Evolutionary conservation across 2,888 invertebrate species (phyloP).

Genomic region (Euzophera pinguis): DNA sequence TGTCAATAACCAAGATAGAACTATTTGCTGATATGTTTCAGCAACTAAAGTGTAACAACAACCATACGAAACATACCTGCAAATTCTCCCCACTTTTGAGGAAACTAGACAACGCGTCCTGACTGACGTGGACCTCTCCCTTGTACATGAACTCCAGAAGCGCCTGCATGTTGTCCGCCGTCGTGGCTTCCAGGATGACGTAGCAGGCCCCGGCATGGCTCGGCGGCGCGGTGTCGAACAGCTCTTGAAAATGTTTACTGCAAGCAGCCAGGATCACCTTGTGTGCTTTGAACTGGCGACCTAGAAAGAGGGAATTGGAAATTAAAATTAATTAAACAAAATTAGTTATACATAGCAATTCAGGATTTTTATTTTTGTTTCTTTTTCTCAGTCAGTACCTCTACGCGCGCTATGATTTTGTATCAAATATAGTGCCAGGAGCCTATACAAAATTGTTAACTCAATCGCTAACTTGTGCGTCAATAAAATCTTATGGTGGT

Average conservation of each 20-base stretch:
- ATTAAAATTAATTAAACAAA: not conserved
- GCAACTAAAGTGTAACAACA: no score
- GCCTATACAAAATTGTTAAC: no score
- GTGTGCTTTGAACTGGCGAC: slow-evolving; percentile 94
- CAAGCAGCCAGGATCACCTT: slow-evolving; percentile 95
- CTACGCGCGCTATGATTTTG: no score
- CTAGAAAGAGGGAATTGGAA: slow-evolving; percentile 63
- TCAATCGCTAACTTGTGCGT: no score
- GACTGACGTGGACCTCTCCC: slow-evolving; percentile 95
- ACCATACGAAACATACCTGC: slow-evolving; percentile 78
- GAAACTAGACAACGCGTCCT: slow-evolving; percentile 94
- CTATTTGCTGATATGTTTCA: no score
- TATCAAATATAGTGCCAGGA: no score
- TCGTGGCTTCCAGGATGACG: slow-evolving; percentile 93
- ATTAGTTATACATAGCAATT: no score
- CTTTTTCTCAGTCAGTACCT: no score
- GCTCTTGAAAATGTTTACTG: slow-evolving; percentile 95
- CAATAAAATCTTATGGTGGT: no score
- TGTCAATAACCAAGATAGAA: no score
- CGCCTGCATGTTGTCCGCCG: slow-evolving; percentile 94
- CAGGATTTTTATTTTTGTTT: no score
- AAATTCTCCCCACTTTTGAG: slow-evolving; percentile 94
- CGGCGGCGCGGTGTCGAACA: slow-evolving; percentile 92
- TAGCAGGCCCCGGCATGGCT: slow-evolving; percentile 89
- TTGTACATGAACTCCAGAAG: slow-evolving; percentile 96